Evolutionary conservation across 2,888 invertebrate genomes (phyloP).

Genomic region (Epinotia demarniana): DNA sequence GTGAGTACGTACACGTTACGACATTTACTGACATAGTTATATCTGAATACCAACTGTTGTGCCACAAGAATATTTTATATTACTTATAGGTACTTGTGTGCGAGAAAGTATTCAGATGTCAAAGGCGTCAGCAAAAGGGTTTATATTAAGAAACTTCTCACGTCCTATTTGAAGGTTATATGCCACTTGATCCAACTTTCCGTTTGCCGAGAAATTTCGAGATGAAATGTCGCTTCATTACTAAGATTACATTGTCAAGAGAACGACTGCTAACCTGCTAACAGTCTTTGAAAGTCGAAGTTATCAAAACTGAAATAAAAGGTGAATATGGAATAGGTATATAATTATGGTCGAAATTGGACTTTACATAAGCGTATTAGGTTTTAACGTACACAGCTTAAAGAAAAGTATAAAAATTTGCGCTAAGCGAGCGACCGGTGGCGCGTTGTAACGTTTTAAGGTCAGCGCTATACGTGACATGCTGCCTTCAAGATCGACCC

Average conservation of each 20-base stretch:
- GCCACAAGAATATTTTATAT: not conserved
- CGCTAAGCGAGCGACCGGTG: too few relatives aligned
- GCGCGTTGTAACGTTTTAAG: too few relatives aligned
- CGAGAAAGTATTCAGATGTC: conserved; percentile 29
- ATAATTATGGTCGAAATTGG: not conserved
- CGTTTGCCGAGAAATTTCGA: conserved; percentile 25
- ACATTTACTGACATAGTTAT: not conserved
- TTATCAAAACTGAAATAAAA: conserved; percentile 29
- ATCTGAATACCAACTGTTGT: conserved; percentile 5
- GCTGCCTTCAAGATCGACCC: too few relatives aligned
- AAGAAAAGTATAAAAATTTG: too few relatives aligned
- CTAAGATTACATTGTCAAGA: conserved; percentile 8
- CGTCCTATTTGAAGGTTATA: conserved; percentile 26
- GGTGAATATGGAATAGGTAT: not conserved
- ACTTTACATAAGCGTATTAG: too few relatives aligned
- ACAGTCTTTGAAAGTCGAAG: conserved; percentile 24
- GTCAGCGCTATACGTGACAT: too few relatives aligned
- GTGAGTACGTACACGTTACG: not conserved
- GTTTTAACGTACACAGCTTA: too few relatives aligned
- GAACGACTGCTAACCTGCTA: conserved; percentile 3
- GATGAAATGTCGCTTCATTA: conserved; percentile 24
- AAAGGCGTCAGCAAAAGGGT: conserved; percentile 6
- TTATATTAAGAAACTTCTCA: conserved; percentile 39
- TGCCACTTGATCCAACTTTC: conserved; percentile 22
- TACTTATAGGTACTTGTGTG: not conserved